Evolutionary conservation across 2,888 invertebrate species (phyloP), one percentile per base, ranked within the genome.

Genomic region (Amphimallon solstitiale): DNA sequence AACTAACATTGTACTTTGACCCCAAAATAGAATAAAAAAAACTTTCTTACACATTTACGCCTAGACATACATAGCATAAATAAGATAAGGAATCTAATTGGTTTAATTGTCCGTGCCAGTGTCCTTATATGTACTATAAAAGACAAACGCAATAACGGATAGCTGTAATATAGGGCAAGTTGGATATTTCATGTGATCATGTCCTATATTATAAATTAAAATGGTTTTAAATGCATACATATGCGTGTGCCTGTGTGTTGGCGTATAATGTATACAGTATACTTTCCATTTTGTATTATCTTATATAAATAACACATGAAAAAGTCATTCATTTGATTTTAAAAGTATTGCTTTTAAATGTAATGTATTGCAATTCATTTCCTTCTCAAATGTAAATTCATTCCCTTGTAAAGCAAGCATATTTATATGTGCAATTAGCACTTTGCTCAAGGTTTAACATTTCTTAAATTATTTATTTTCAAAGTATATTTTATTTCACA

Each of bases 121-220:
- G 51, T 52, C 35, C 51, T 35, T 38, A 54, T 23, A 40, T 54
- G n/a, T n/a, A n/a, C n/a, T n/a, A n/a, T 54, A 54, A 37, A 54
- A 37, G 40, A 14, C 54, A 54, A 54, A 54, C 23, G 37, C 19
- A 17, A 38, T 19, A n/a, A n/a, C n/a, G n/a, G n/a, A n/a, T n/a
- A n/a, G 54, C 54, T 38, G 19, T 40, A 54, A 54, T 54, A 40
- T 54, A 38, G 54, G 54, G 54, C 54, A 54, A 38, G 9, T 54
- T 38, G 38, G n/a, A 17, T 34, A 40, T 40, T n/a, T n/a, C n/a
- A n/a, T n/a, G n/a, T n/a, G n/a, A 29, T 52, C 35, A 37, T 52
- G 54, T 54, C 38, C 54, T 21, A 54, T 38, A 54, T 54, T 38
- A 54, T 14, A 40, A 15, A 40, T n/a, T 14, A 12, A 37, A 12